Evolutionary conservation across 2,113 vertebrate genomes (phyloP).

Genomic region (Python bivittatus): DNA sequence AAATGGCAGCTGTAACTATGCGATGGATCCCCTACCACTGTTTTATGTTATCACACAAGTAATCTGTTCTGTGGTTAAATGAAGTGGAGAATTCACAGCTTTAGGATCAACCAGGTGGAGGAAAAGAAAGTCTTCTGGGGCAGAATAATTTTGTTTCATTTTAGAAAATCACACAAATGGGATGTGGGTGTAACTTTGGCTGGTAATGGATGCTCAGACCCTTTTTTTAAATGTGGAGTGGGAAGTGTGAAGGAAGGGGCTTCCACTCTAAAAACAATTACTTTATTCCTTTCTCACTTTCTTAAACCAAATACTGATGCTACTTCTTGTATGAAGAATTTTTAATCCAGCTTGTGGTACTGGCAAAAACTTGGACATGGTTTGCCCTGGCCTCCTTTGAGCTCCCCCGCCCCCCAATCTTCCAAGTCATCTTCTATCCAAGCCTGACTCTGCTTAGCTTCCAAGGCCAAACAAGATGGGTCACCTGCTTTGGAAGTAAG

Average conservation of each 20-base stretch:
- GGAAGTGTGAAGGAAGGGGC: background rate
- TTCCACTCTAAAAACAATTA: background rate
- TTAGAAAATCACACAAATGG: background rate
- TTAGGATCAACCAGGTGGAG: background rate
- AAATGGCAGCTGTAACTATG: background rate
- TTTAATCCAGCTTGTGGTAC: background rate
- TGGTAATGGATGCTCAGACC: background rate
- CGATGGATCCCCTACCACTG: background rate
- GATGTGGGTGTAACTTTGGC: background rate
- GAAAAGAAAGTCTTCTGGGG: background rate
- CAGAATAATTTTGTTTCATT: background rate
- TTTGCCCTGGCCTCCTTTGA: background rate
- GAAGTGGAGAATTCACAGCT: too few species aligned
- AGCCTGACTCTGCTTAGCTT: background rate
- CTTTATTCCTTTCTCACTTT: background rate
- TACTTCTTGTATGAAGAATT: background rate
- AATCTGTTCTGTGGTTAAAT: background rate
- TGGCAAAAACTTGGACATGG: background rate
- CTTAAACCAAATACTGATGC: background rate
- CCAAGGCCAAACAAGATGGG: background rate
- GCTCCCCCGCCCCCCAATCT: background rate
- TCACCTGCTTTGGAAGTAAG: constrained; percentile 44
- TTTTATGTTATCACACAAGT: background rate
- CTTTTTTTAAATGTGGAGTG: background rate
- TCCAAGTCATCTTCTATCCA: background rate